These are phyloP conservation scores for Empis livida DNA, from an alignment of 2,888 invertebrate species.

Conservation along the genomic window DNA sequence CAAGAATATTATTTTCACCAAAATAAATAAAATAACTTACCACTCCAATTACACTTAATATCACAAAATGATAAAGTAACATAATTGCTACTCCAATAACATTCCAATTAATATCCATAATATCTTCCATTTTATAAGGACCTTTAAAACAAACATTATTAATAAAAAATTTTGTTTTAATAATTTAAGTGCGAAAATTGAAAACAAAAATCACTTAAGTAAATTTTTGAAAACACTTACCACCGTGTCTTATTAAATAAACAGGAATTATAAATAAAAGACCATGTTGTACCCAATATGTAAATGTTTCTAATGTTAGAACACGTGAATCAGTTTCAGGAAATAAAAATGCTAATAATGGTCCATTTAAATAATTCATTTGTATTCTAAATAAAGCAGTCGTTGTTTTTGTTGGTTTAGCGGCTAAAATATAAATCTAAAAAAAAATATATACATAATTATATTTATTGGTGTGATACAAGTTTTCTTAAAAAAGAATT, in stretches of 20 bases:
- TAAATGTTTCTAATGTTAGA: conserved; percentile 80
- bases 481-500: too few species aligned
- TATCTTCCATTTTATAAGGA: conserved; percentile 65
- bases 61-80: conserved; percentile 69
- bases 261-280: conserved; percentile 91
- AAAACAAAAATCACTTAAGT: neutral
- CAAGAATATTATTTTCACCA: neutral
- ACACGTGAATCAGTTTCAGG: conserved; percentile 89
- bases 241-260: conserved; percentile 77
- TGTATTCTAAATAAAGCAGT: conserved; percentile 82
- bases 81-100: conserved; percentile 65
- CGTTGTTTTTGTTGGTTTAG: conserved; percentile 68
- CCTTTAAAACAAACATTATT: conserved; percentile 42
- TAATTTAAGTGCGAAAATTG: too few species aligned
- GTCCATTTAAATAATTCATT: conserved; percentile 86
- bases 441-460: too few species aligned
- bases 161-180: neutral
- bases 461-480: too few species aligned
- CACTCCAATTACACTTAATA: conserved; percentile 49
- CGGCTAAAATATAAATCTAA: conserved; percentile 81
- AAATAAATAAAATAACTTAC: conserved; percentile 34
- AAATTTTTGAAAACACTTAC: conserved; percentile 39
- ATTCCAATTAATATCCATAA: conserved; percentile 66
- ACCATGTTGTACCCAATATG: conserved; percentile 93
- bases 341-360: conserved; percentile 81